These are phyloP conservation scores for Vimba vimba DNA, from an alignment of 2,113 vertebrate species.

Conservation along the genomic window DNA sequence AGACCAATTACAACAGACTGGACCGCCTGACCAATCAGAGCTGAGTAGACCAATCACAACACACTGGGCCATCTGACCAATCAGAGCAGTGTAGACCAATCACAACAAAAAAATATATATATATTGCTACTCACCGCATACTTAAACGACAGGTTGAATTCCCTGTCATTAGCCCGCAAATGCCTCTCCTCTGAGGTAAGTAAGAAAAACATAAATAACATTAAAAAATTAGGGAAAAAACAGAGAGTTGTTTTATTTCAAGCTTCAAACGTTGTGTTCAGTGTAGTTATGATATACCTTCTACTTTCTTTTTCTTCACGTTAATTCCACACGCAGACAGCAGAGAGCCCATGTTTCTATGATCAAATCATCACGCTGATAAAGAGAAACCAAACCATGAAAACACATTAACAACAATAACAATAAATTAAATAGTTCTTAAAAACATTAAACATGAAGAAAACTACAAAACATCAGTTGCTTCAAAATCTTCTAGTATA, in stretches of 20 bases:
- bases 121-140: slow-evolving; percentile 83
- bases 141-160: slow-evolving; percentile 80
- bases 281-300: slow-evolving; percentile 68
- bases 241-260: background rate
- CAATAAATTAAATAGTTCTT: background rate
- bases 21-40: no score
- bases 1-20: no score
- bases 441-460: background rate
- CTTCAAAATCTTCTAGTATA: background rate
- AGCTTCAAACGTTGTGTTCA: background rate
- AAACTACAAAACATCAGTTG: background rate
- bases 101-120: no score
- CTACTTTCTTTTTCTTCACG: slow-evolving; percentile 67
- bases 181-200: slow-evolving; percentile 78
- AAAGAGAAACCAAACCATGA: background rate
- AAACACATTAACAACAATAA: background rate
- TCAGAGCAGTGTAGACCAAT: no score
- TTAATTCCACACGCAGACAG: slow-evolving; percentile 72
- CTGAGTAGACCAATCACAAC: no score
- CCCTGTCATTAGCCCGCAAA: slow-evolving; percentile 86
- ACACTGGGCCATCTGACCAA: no score
- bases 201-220: background rate
- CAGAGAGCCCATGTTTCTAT: slow-evolving; percentile 72
- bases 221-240: background rate
- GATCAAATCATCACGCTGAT: slow-evolving; percentile 55